Evolutionary conservation across 2,888 invertebrate species (phyloP), one percentile per base, ranked within the genome.

Genomic region (Eilema sororculum): DNA sequence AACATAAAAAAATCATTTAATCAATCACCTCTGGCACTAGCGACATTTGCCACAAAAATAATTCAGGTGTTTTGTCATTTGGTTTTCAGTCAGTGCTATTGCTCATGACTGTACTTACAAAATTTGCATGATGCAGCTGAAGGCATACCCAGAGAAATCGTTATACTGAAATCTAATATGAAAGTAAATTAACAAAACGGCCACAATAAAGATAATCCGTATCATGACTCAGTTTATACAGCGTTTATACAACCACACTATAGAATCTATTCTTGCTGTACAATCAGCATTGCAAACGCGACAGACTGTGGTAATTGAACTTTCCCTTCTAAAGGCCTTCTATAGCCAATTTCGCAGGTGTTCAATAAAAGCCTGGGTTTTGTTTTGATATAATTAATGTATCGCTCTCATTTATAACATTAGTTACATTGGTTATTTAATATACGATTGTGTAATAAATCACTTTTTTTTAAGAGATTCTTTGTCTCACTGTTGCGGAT

Each of bases 271-370:
- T 60, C 67, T 46, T 13, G 46, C n/a, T 60, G 25, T 56, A 52
- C 67, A 61, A 30, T 33, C 28, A 30, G 37, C 62, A 52, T 57
- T 63, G 37, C 56, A 62, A 57, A 62, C 56, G 60, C 56, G 62
- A 57, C 58, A 24, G 67, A 41, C 62, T 67, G 62, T 56, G 62
- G 67, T 60, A 65, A 65, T 67, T 52, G 64, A 30, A 70, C 81
- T 82, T 83, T 83, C 83, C 76, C 75, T 76, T 80, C 64, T 52
- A 73, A 71, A 61, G 71, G 69, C 57, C 66, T 65, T 52, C 56
- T 33, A 60, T 69, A 67, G 46, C 65, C 28, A 71, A 75, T 79
- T 79, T 75, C 63, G 65, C 73, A 75, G 72, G 58, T 30, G 28
- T 68, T 57, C 68, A 20, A 58, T 25, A 25, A 58, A 58, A 0